Conservation (phyloP, 2,888 invertebrate genomes). For the Hipparchia sbordonii region DNA sequence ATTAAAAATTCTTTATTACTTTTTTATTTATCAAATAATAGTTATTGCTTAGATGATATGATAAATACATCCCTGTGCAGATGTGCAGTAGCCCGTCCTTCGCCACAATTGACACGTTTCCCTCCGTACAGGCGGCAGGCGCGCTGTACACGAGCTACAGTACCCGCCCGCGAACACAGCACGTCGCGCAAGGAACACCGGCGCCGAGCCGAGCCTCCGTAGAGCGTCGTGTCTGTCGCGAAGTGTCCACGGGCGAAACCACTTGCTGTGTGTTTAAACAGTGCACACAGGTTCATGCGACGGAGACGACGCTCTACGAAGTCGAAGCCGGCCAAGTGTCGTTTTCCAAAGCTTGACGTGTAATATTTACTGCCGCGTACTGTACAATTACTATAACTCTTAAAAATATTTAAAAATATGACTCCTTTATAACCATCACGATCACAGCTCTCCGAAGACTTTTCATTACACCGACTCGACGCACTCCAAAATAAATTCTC, state of each 20-base stretch:
- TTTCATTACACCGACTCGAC: slow-evolving; percentile 78
- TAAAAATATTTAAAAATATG: slow-evolving; percentile 81
- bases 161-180: too few relatives aligned
- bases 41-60: slow-evolving; percentile 83
- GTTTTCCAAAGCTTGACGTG: too few relatives aligned
- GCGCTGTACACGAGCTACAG: slow-evolving; percentile 52
- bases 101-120: slow-evolving; percentile 42
- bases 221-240: too few relatives aligned
- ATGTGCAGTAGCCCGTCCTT: slow-evolving; percentile 43
- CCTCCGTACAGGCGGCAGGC: slow-evolving; percentile 12
- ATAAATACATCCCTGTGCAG: slow-evolving; percentile 67
- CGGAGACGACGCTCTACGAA: too few relatives aligned
- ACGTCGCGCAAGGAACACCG: too few relatives aligned
- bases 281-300: too few relatives aligned
- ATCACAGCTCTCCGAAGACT: slow-evolving; percentile 82
- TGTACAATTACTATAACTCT: slow-evolving; percentile 58
- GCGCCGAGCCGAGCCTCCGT: too few relatives aligned
- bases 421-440: slow-evolving; percentile 81
- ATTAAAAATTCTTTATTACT: slow-evolving; percentile 62
- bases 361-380: too few relatives aligned
- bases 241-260: too few relatives aligned
- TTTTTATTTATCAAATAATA: slow-evolving; percentile 76
- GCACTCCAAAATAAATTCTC: slow-evolving; percentile 81
- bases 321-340: too few relatives aligned
- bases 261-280: too few relatives aligned